phyloP scores from a whole-genome alignment of 2,797 vertebrate genomes.

The Peromyscus attwateri region DNA sequence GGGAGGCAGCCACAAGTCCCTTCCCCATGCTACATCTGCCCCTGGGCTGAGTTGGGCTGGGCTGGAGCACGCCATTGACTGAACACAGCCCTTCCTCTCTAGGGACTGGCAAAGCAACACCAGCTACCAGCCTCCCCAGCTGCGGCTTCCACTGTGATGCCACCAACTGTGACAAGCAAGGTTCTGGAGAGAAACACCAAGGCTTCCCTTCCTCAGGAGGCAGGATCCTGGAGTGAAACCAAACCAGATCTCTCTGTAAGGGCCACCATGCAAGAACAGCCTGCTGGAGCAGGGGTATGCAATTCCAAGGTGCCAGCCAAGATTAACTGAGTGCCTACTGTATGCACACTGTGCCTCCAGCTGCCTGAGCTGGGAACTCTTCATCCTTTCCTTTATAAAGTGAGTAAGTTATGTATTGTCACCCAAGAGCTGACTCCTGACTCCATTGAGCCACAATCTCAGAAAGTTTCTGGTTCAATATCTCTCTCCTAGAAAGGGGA shows the following conservation, averaged over 20 bases:
- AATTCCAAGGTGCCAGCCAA: not conserved
- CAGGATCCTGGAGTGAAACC: not conserved
- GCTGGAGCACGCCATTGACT: not conserved
- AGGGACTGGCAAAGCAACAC: not conserved
- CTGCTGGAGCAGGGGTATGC: accelerated
- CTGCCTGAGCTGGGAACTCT: accelerated
- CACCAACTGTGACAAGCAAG: slow-evolving; percentile 1
- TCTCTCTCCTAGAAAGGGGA: not conserved
- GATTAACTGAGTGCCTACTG: not conserved
- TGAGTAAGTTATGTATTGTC: not conserved
- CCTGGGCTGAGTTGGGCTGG: not conserved
- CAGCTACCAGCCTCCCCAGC: slow-evolving; percentile 20
- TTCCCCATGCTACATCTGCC: not conserved
- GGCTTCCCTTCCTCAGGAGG: not conserved
- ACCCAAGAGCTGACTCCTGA: not conserved
- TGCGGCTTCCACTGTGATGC: slow-evolving; percentile 31
- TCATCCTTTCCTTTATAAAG: not conserved
- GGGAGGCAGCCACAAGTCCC: not conserved
- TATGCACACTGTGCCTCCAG: not conserved
- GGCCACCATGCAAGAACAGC: accelerated
- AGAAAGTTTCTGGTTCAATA: not conserved
- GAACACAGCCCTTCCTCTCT: not conserved
- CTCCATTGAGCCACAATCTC: not conserved
- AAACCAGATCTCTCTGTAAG: not conserved
- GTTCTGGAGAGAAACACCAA: not conserved